These are phyloP conservation scores for Eumerus sabulonum DNA, from an alignment of 2,888 invertebrate genomes.

Conservation along the genomic window DNA sequence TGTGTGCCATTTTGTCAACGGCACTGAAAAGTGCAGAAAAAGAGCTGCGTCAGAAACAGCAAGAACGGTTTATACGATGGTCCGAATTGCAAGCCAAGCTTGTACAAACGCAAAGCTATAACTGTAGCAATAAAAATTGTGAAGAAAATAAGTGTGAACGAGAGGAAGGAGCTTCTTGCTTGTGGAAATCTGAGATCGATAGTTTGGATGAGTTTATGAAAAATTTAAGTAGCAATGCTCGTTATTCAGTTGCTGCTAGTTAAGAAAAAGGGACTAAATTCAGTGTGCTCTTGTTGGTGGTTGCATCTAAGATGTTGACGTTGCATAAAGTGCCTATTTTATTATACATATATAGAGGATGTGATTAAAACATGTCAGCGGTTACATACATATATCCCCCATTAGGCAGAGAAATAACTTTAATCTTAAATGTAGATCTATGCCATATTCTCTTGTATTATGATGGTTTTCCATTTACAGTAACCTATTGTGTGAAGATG, in stretches of 20 bases:
- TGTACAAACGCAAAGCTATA: constrained; percentile 6
- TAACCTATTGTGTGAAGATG: constrained; percentile 70
- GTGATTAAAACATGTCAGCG: too few species aligned
- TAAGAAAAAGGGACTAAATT: constrained; percentile 1
- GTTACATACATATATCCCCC: too few species aligned
- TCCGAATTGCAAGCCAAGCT: constrained; percentile 77
- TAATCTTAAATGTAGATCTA: constrained; percentile 37
- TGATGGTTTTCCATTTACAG: constrained; percentile 79
- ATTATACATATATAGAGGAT: too few species aligned
- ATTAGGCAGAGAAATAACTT: constrained; percentile 22
- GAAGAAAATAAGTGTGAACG: constrained; percentile 53
- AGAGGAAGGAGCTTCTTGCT: constrained; percentile 73
- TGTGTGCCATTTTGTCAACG: constrained; percentile 81
- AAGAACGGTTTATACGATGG: constrained; percentile 81
- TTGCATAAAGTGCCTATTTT: too few species aligned
- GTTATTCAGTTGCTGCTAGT: constrained; percentile 33
- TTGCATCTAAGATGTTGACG: background rate
- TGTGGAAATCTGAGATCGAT: constrained; percentile 80
- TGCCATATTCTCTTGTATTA: constrained; percentile 75
- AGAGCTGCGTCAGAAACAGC: constrained; percentile 81
- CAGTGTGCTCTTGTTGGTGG: background rate
- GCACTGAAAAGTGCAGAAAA: constrained; percentile 80
- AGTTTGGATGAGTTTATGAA: constrained; percentile 82
- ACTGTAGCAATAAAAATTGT: constrained; percentile 29
- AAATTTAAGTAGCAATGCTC: constrained; percentile 77